These are phyloP conservation scores for Dendroctonus valens DNA, from an alignment of 1,140 invertebrate genomes.

Conservation along the genomic window DNA sequence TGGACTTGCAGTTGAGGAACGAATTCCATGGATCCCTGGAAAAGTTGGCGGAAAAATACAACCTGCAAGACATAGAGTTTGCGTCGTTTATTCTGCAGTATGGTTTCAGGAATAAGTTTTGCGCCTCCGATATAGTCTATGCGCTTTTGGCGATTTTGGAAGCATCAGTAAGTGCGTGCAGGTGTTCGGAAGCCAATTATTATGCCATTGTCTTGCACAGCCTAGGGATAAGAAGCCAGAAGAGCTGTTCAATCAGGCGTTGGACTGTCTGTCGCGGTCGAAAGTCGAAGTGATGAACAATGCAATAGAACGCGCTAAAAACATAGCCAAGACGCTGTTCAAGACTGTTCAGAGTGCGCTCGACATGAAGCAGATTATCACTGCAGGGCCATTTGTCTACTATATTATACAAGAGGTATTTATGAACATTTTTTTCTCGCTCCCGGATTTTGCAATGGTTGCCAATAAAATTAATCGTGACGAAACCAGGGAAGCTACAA, in stretches of 20 bases:
- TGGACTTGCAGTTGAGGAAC: constrained; percentile 81
- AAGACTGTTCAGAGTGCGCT: constrained; percentile 79
- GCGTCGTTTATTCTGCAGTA: constrained; percentile 77
- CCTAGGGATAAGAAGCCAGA: constrained; percentile 56
- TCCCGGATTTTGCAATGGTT: too few relatives aligned
- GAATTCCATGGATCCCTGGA: constrained; percentile 76
- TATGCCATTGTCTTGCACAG: constrained; percentile 41
- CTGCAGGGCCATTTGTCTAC: constrained; percentile 88
- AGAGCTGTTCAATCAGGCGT: constrained; percentile 72
- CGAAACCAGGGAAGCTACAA: too few relatives aligned
- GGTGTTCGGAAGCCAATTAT: not conserved
- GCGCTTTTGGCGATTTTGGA: constrained; percentile 79
- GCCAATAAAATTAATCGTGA: too few relatives aligned
- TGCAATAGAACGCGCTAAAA: constrained; percentile 75
- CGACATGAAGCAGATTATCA: constrained; percentile 76
- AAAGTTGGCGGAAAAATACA: constrained; percentile 76
- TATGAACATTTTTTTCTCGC: too few relatives aligned
- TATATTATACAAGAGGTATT: constrained; percentile 74
- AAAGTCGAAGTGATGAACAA: constrained; percentile 63
- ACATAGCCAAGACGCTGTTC: constrained; percentile 70
- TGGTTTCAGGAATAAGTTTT: constrained; percentile 77
- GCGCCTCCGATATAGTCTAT: constrained; percentile 82
- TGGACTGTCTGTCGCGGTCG: constrained; percentile 68
- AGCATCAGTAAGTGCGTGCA: constrained; percentile 57
- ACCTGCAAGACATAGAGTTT: constrained; percentile 69